Base-by-base conservation (phyloP, 2,888 invertebrate species). In the Xestobium rufovillosum region DNA sequence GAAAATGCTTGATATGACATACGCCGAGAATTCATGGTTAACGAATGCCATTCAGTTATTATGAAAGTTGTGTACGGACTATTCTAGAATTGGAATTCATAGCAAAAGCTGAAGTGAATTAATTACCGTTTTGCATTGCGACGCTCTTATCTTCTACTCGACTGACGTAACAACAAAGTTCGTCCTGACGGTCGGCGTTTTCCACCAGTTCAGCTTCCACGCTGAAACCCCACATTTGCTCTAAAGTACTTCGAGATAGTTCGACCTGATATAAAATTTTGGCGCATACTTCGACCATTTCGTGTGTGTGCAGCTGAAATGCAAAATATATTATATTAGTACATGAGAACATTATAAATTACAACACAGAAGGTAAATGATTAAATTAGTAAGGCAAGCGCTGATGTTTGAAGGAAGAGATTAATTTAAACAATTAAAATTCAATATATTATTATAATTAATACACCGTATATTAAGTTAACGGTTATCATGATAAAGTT, bases 161-260 rank as follows among this genome's bases (percentile, higher is more conserved):
- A 68, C 91, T 91, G 55, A 96, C 91, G 69, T 94, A 96, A 67
- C 95, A 94, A 69, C 94, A 92, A 30, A 96, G 79, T 65, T 96
- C 95, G 66, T 95, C 95, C 65, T 95, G 94, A 35, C 91, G 73
- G 65, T 95, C 95, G 6, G 90, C 83, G 67, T 95, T 95, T 66
- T 95, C 94, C 45, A 94, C 91, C 40, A 96, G 76, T 68, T 96
- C 95, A 2, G 95, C 95, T 67, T 96, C 96, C 34, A 96, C 94
- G 47, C 90, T 90, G 71, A 96, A 92, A 52, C 96, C 96, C 87
- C 95, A 96, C 87, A 94, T 91, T 65, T 90, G 88, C 56, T 94
- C 92, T 56, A 90, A 73, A 6, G 89, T 87, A 48, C 80, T 83
- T 43, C 95, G 76, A 55, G 87, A 85, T 58, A 96, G 73, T 65